These are phyloP conservation scores for Zele albiditarsus DNA, from an alignment of 2,888 invertebrate genomes.

Conservation along the genomic window DNA sequence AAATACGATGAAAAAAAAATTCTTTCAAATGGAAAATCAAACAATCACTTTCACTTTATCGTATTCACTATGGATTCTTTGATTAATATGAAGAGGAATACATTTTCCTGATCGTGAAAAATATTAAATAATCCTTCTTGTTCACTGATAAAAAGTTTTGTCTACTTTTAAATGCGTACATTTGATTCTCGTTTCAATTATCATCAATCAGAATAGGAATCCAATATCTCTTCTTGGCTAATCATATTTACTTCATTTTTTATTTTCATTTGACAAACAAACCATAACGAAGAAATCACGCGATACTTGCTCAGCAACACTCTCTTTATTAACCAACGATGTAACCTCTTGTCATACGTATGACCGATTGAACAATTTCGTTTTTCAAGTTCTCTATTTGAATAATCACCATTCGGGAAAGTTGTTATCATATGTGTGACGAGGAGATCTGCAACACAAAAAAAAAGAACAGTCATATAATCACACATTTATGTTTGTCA, in stretches of 20 bases:
- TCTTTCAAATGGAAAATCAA: no score
- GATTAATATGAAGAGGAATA: no score
- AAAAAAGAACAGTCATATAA: background rate
- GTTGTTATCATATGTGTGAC: slow-evolving; percentile 13
- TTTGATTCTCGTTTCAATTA: background rate
- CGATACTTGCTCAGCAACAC: background rate
- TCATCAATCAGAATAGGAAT: background rate
- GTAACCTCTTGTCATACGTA: background rate
- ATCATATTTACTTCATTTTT: background rate
- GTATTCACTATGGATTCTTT: background rate
- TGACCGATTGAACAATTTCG: background rate
- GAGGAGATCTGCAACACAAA: slow-evolving; percentile 6
- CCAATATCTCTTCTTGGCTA: background rate
- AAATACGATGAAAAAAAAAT: background rate
- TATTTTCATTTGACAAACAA: background rate
- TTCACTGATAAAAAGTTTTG: no score
- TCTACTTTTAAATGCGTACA: background rate
- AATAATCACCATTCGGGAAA: slow-evolving; percentile 20
- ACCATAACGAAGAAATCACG: background rate
- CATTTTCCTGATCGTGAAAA: background rate
- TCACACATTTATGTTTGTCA: no score
- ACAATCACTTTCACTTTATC: background rate
- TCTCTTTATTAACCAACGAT: background rate
- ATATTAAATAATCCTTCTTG: background rate
- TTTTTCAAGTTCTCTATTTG: background rate